Percentiles rank a stretch among this genome's conserved stretches.
Evolutionary conservation across 2,113 vertebrate genomes (phyloP).

Genomic region (Eulemur macaco): DNA sequence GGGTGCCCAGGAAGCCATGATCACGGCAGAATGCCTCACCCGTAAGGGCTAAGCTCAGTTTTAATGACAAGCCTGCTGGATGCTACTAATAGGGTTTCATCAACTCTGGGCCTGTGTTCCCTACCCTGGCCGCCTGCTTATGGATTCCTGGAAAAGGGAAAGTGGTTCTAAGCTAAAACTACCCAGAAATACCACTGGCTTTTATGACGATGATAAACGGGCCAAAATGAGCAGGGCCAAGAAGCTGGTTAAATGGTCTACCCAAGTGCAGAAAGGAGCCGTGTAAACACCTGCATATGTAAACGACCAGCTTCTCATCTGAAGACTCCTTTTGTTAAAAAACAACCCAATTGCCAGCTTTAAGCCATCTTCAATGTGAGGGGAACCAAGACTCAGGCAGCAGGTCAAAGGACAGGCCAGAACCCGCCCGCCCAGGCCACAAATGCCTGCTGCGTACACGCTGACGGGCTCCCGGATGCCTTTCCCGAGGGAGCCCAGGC

Average conservation of each 20-base stretch:
- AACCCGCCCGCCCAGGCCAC: background rate
- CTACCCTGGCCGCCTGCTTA: background rate
- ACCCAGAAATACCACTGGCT: background rate
- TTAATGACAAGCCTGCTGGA: background rate
- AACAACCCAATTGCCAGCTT: background rate
- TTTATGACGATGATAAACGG: background rate
- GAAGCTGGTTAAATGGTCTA: background rate
- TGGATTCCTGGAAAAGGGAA: background rate
- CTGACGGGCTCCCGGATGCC: conserved; percentile 94
- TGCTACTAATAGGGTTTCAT: background rate
- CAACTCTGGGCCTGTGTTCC: background rate
- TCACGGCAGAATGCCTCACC: background rate
- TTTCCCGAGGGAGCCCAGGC: conserved; percentile 91
- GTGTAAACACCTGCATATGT: background rate
- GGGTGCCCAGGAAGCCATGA: background rate
- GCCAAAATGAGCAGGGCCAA: background rate
- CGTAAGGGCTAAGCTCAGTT: background rate
- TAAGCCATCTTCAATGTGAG: background rate
- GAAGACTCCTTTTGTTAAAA: background rate
- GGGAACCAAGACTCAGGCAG: background rate
- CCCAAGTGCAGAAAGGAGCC: background rate
- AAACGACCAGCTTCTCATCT: background rate
- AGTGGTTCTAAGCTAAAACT: background rate
- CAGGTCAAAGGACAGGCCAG: background rate
- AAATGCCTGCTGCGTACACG: conserved; percentile 79